Evolutionary conservation across 2,888 invertebrate genomes (phyloP), one percentile per base, ranked within the genome.

Genomic region (Andrena bicolor): DNA sequence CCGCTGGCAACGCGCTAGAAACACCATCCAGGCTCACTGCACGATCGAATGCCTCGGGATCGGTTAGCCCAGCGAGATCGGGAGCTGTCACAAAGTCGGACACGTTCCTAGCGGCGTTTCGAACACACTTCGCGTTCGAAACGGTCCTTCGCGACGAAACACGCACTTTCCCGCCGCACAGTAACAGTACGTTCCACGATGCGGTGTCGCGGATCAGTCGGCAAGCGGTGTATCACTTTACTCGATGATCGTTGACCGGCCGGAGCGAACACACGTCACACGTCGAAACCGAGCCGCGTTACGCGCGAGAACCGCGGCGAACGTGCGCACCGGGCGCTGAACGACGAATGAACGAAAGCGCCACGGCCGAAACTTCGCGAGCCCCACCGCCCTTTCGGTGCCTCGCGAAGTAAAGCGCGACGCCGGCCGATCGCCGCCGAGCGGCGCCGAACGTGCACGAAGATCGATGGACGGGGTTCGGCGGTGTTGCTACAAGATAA

Each of bases 281-380:
- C 75, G 77, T 69, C 58, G 20, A 28, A 41, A 53, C 16, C 28
- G 73, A 71, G 74, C 63, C 78, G 69, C 73, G 74, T 58, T 13
- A 69, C 30, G 26, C 66, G 64, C 76, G 69, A 35, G 76, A 64
- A 49, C n/a, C 66, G 63, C 74, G 71, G 64, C 61, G 79, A 70
- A 65, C 80, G 69, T 81, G 86, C 88, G 79, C 87, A 71, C 69
- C 84, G 84, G 65, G 82, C 84, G 90, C 89, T 80, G 84, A 83
- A 85, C 86, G 89, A 87, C 90, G 90, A 91, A 88, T 90, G 86
- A 88, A 74, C 83, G 86, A 82, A 86, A 82, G 86, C 86, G 78
- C 73, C 82, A 76, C 68, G 73, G 64, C 84, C 66, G 83, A 85
- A 87, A 86, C 76, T 88, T 86, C 85, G 83, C 86, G 81, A 86